Percentiles rank a stretch among this genome's conserved stretches.
Evolutionary conservation across 1,140 invertebrate genomes (phyloP).

Genomic region (Drosophila asahinai): DNA sequence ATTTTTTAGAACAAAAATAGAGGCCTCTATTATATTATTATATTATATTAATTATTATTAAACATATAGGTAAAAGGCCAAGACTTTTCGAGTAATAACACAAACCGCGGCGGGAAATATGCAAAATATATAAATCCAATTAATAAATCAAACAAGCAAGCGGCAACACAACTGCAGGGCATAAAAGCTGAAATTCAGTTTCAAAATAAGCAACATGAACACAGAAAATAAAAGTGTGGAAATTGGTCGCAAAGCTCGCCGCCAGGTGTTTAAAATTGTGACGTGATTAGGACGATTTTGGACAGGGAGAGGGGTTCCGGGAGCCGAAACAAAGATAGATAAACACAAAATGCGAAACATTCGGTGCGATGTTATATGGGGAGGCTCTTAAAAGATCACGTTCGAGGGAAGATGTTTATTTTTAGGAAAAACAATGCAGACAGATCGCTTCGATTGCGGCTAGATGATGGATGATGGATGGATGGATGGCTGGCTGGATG

Average conservation of each 20-base stretch:
- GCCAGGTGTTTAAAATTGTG: constrained; percentile 69
- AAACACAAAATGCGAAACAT: constrained; percentile 35
- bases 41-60: constrained; percentile 18
- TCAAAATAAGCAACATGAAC: constrained; percentile 12
- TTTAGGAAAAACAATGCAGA: constrained; percentile 76
- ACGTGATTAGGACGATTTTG: constrained; percentile 45
- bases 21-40: no score
- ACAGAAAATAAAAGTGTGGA: constrained; percentile 21
- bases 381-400: constrained; percentile 39
- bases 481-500: constrained; percentile 30
- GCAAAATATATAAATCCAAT: constrained; percentile 5
- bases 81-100: background rate
- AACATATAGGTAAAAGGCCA: background rate
- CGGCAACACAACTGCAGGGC: constrained; percentile 29
- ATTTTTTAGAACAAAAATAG: no score
- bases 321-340: constrained; percentile 20
- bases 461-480: constrained; percentile 63
- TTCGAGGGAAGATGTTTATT: constrained; percentile 60
- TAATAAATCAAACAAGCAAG: constrained; percentile 15
- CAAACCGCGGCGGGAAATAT: background rate
- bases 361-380: constrained; percentile 14
- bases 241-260: constrained; percentile 39
- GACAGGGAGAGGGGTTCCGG: no score
- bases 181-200: constrained; percentile 20
- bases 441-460: constrained; percentile 71